Evolutionary conservation across 2,797 vertebrate species (phyloP).

Genomic region (Distichodus sexfasciatus): DNA sequence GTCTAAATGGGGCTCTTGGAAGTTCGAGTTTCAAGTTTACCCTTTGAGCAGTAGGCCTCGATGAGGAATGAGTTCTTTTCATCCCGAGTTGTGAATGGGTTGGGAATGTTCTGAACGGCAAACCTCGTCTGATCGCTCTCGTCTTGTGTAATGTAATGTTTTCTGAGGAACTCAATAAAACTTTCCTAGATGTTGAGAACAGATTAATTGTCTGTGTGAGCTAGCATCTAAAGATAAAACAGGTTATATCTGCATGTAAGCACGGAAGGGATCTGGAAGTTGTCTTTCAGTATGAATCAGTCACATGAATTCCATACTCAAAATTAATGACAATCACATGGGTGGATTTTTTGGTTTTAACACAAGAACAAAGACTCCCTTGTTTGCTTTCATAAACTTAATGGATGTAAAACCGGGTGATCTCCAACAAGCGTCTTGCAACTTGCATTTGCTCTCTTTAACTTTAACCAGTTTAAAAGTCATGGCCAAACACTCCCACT

Average conservation of each 20-base stretch:
- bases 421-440: too few relatives aligned
- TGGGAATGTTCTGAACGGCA: too few relatives aligned
- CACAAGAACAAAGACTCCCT: neutral
- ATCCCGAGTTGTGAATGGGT: neutral
- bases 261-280: neutral
- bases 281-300: neutral
- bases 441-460: neutral
- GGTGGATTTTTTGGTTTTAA: neutral
- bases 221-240: too few relatives aligned
- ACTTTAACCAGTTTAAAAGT: neutral
- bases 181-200: too few relatives aligned
- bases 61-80: neutral
- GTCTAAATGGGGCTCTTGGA: constrained; percentile 32
- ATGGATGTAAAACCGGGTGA: too few relatives aligned
- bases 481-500: neutral
- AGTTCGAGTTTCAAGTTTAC: constrained; percentile 45
- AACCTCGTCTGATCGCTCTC: too few relatives aligned
- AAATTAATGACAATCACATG: neutral
- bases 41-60: neutral
- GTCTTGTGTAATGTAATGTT: too few relatives aligned
- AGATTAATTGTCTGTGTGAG: too few relatives aligned
- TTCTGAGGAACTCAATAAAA: too few relatives aligned
- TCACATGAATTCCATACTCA: neutral
- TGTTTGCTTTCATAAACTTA: too few relatives aligned
- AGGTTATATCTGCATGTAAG: too few relatives aligned